Conservation (phyloP, 1,140 invertebrate species). For the Euwallacea similis region DNA sequence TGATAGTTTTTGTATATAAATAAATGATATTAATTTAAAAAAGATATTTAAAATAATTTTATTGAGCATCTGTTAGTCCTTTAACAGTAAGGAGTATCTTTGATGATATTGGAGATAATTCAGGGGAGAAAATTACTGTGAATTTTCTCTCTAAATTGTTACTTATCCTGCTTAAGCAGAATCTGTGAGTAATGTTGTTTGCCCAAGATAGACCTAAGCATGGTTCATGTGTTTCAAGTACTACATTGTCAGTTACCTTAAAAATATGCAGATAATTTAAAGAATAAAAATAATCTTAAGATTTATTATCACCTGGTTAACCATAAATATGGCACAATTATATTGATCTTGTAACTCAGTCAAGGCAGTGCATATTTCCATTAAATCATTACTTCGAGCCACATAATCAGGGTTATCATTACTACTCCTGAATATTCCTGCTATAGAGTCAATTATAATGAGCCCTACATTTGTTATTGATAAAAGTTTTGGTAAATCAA, state of each 20-base stretch:
- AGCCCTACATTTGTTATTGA: constrained; percentile 61
- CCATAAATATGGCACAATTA: constrained; percentile 65
- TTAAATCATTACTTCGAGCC: constrained; percentile 57
- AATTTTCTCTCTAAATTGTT: constrained; percentile 46
- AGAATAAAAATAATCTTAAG: background rate
- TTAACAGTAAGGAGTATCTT: constrained; percentile 14
- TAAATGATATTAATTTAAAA: background rate
- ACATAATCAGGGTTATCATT: constrained; percentile 60
- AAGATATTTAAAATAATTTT: too few relatives aligned
- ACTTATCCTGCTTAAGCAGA: constrained; percentile 58
- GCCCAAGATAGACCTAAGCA: constrained; percentile 70
- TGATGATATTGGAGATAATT: constrained; percentile 45
- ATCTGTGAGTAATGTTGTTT: constrained; percentile 66
- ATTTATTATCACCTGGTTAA: constrained; percentile 67
- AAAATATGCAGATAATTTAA: constrained; percentile 30
- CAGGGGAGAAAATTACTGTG: constrained; percentile 55
- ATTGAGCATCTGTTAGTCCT: background rate
- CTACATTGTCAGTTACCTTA: constrained; percentile 51
- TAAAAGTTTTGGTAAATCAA: constrained; percentile 58
- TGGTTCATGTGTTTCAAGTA: constrained; percentile 53
- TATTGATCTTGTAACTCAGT: constrained; percentile 60
- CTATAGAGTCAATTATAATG: constrained; percentile 76
- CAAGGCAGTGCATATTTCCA: constrained; percentile 60
- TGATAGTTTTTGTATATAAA: background rate
- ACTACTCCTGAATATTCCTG: constrained; percentile 69